Conservation (phyloP, 2,888 invertebrate species). For the Abrostola triplasia region DNA sequence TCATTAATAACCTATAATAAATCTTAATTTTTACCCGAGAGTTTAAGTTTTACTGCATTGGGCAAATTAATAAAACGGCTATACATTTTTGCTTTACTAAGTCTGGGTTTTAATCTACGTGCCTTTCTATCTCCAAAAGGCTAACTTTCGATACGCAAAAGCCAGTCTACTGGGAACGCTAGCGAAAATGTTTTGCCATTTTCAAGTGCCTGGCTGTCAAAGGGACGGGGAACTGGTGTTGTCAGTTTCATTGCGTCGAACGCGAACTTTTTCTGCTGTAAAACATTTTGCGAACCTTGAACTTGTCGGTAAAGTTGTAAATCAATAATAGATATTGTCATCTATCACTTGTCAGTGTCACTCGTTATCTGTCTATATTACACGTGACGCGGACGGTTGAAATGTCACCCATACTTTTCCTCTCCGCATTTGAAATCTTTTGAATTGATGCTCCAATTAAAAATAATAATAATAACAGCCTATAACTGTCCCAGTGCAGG, state of each 20-base stretch:
- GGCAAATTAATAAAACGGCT: background rate
- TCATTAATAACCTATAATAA: too few relatives aligned
- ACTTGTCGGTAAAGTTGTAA: too few relatives aligned
- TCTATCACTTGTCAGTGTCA: too few relatives aligned
- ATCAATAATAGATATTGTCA: too few relatives aligned
- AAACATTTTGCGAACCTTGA: background rate
- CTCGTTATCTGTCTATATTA: too few relatives aligned
- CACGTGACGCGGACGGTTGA: too few relatives aligned
- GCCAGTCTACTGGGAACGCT: background rate
- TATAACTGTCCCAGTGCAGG: too few relatives aligned
- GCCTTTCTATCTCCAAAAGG: background rate
- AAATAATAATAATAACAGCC: too few relatives aligned
- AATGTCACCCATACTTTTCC: too few relatives aligned
- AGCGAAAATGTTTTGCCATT: background rate
- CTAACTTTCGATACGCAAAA: background rate
- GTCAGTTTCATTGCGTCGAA: background rate
- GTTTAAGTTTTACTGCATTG: background rate
- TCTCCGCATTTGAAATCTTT: too few relatives aligned
- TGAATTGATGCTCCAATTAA: too few relatives aligned
- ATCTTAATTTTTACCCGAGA: too few relatives aligned
- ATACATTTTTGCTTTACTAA: background rate
- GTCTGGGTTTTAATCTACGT: background rate
- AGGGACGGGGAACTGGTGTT: background rate
- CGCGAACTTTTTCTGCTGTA: background rate
- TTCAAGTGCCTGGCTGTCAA: background rate